Base-by-base conservation (phyloP, 2,888 invertebrate genomes). In the Ceramica pisi region DNA sequence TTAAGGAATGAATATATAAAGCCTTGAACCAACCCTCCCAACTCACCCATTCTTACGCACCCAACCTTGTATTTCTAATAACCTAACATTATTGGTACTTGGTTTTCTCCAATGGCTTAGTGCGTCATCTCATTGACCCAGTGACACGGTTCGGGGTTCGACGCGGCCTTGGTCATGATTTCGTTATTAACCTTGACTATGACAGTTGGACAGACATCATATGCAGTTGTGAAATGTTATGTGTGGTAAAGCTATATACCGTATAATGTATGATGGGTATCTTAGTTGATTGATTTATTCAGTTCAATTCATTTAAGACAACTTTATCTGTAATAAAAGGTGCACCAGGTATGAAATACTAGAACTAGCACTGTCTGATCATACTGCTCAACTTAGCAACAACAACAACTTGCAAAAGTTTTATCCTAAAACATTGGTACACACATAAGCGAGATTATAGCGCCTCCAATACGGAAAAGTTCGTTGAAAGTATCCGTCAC, bases 41-140 rank as follows among this genome's bases (percentile, higher is more conserved):
- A 57, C 50, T 44, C 16, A 59, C 23, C 10, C 14, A 48, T 41
- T 68, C 31, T 48, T 38, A 14, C 56, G 61, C 31, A 10, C 14
- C 12, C 46, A 51, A 57, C 78, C 77, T 79, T 71, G 56, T 56
- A 73, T 56, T 44, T 23, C 51, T 57, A 57, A 59, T 26, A 46
- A 12, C 8, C 19, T 35, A 55, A 65, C 1, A n/a, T 55, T 55
- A 55, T 31, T 23, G 66, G 44, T 60, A 21, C 50, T 44, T 71
- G 59, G 67, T 68, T 75, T 70, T 71, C 82, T 69, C 61, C 50
- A 60, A 60, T 60, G 67, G 61, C 38, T 65, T 69, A 73, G 67
- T 60, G 63, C 16, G 61, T 68, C 70, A 80, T 67, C 60, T 70
- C 77, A 77, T 71, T 83, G 83, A 82, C 83, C 81, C 14, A 80